phyloP scores from a whole-genome alignment of 2,113 vertebrate genomes.

The Neogale vison region DNA sequence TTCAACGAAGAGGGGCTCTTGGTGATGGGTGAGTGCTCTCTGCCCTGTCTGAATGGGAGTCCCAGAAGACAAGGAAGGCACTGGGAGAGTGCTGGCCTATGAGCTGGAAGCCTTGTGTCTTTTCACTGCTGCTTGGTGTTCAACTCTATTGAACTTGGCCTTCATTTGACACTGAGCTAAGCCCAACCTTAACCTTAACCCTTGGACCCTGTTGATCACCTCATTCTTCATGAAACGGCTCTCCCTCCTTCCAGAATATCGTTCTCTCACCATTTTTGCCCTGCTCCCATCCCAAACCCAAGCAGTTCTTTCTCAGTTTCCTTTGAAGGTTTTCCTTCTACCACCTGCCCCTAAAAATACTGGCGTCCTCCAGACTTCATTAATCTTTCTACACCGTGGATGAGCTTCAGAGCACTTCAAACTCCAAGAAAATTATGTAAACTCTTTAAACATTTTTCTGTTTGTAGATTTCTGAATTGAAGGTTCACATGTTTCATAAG shows the following conservation, averaged over 20 bases:
- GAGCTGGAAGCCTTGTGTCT: neutral
- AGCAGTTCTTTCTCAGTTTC: neutral
- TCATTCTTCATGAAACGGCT: neutral
- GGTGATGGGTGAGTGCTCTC: neutral
- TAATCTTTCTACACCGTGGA: neutral
- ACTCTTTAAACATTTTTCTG: neutral
- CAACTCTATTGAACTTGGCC: too few species aligned
- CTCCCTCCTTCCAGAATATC: neutral
- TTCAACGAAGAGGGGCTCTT: neutral
- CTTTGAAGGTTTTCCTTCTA: neutral
- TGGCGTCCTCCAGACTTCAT: neutral
- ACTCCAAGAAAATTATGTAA: neutral
- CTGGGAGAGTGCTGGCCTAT: neutral
- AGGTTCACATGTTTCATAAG: neutral
- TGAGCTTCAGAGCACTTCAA: neutral
- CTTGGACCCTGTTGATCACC: neutral
- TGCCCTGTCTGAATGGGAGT: neutral
- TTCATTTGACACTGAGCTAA: neutral
- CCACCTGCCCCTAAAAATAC: neutral
- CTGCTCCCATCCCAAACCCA: neutral
- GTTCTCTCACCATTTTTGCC: neutral
- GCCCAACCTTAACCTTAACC: neutral
- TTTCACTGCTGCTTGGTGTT: neutral
- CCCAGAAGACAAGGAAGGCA: neutral
- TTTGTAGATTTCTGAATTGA: neutral